Conservation (phyloP, 92 coral and sea anemone species). For the Epizoanthus rinbou region DNA sequence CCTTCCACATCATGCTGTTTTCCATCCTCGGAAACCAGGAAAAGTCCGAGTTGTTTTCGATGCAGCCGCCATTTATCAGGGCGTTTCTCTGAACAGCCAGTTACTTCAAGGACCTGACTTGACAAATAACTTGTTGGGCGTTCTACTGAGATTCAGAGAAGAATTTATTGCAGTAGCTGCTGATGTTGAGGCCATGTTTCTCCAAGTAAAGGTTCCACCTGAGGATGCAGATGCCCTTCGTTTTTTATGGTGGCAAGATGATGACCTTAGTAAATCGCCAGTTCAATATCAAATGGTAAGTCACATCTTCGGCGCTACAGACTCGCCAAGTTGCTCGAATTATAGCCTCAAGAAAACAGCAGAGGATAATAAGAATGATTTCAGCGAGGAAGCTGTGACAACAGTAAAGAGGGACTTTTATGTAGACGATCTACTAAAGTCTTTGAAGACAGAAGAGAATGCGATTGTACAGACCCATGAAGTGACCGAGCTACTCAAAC, state of each 20-base stretch:
- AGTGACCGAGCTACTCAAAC: constrained; percentile 51
- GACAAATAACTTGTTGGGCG: constrained; percentile 64
- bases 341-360: constrained; percentile 64
- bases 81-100: constrained; percentile 65
- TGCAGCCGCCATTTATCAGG: constrained; percentile 60
- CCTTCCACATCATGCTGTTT: constrained; percentile 71
- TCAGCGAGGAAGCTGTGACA: constrained; percentile 54
- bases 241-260: constrained; percentile 67
- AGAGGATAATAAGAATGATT: constrained; percentile 54
- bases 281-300: constrained; percentile 59
- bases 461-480: constrained; percentile 49
- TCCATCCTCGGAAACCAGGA: constrained; percentile 62
- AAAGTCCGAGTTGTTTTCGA: constrained; percentile 68
- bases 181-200: constrained; percentile 67
- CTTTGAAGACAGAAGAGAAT: constrained; percentile 50
- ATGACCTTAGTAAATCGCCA: constrained; percentile 40
- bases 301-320: constrained; percentile 61
- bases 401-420: constrained; percentile 63
- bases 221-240: constrained; percentile 66
- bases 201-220: constrained; percentile 67
- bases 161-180: constrained; percentile 64
- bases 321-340: constrained; percentile 61
- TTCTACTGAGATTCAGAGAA: constrained; percentile 62
- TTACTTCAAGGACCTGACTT: constrained; percentile 66
- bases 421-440: constrained; percentile 66